Evolutionary conservation across 1,140 invertebrate species (phyloP).

Genomic region (Micrasema longulum): DNA sequence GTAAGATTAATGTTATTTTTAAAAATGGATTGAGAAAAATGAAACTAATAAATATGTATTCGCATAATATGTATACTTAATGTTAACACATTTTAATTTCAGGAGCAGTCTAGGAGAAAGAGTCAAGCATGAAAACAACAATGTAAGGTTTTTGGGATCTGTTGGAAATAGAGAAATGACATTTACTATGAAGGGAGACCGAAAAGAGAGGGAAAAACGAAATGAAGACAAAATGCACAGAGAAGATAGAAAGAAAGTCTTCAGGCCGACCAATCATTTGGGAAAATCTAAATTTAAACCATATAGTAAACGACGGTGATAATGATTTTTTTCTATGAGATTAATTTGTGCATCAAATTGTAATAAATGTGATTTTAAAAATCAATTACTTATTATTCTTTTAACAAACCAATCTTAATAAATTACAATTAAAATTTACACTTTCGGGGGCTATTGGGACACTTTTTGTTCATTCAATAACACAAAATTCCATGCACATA

Average conservation of each 20-base stretch:
- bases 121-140: constrained; percentile 70
- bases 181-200: constrained; percentile 71
- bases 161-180: constrained; percentile 83
- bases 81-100: constrained; percentile 51
- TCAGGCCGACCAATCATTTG: constrained; percentile 72
- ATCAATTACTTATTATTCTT: too few relatives aligned
- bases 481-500: too few relatives aligned
- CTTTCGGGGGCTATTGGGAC: too few relatives aligned
- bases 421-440: too few relatives aligned
- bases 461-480: too few relatives aligned
- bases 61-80: too few relatives aligned
- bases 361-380: too few relatives aligned
- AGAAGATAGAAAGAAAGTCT: constrained; percentile 77
- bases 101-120: constrained; percentile 80
- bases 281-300: constrained; percentile 52
- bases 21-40: too few relatives aligned
- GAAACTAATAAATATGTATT: too few relatives aligned
- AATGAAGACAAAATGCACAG: constrained; percentile 75
- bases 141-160: constrained; percentile 70
- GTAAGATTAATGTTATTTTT: constrained; percentile 59
- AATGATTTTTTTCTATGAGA: neutral
- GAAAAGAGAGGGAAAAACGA: constrained; percentile 66
- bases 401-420: too few relatives aligned
- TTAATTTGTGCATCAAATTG: too few relatives aligned
- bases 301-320: constrained; percentile 41